Base-by-base conservation (phyloP, 2,113 vertebrate genomes). In the Sander vitreus region DNA sequence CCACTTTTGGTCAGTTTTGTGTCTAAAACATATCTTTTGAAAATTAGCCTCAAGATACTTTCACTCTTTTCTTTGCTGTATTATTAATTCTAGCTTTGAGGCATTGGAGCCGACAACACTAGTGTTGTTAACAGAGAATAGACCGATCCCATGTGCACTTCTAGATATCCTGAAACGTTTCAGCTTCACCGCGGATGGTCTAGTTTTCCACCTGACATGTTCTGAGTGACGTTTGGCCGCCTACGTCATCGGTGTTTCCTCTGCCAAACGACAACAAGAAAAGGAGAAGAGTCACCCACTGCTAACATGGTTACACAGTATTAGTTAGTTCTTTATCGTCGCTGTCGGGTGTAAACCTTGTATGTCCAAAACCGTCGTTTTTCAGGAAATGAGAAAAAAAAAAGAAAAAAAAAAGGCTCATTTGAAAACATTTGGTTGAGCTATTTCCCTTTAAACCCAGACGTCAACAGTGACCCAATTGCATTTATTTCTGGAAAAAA, bases 211-310 rank as follows among this genome's bases (percentile, higher is more conserved):
- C 0, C 27, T 4, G 48, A 14, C 11, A 3, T 2, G 51, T 65
- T 58, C 13, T 3, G 1, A 45, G 33, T 15, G 33, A 27, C 1
- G 3, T 1, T 3, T 0, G 14, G 14, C 45, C 23, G 0, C 9
- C 18, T 76, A n/a, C 2, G 5, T 62, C 74, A 87, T 54, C 0
- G 39, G 8, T 0, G 15, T 53, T 69, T 78, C 83, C 60, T 87
- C 90, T 88, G 82, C 33, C 50, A 65, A 55, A 70, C 19, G 39
- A 55, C 2, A 69, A 65, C n/a, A 47, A 3, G 8, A 68, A 23
- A 43, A 43, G n/a, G n/a, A n/a, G n/a, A n/a, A n/a, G n/a, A n/a
- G 33, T 80, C 36, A 75, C 18, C 43, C 36, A 66, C 43, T 0
- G 39, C 9, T 39, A 10, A 39, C 10, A 10, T 39, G 39, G 39